A percentile compares a stretch with the other conserved stretches of the same genome.
These are phyloP conservation scores for Daphoenositta chrysoptera DNA, from an alignment of 2,113 vertebrate genomes.

Conservation along the genomic window DNA sequence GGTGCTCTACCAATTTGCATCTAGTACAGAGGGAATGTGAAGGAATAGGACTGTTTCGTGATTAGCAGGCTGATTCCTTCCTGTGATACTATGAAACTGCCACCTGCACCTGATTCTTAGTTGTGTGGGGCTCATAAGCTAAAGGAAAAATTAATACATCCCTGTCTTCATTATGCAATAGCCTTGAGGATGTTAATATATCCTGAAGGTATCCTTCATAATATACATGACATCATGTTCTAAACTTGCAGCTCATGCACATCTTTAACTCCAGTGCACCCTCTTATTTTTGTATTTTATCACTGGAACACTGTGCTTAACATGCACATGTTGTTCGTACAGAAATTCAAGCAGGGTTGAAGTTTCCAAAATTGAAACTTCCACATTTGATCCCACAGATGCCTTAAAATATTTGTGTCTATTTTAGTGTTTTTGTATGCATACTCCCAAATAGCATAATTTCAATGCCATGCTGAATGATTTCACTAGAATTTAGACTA, in stretches of 20 bases:
- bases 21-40: not conserved
- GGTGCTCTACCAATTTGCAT: not conserved
- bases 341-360: not conserved
- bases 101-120: not conserved
- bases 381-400: not conserved
- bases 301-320: not conserved
- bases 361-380: not conserved
- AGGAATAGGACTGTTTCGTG: not conserved
- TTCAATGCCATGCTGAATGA: not conserved
- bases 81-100: not conserved
- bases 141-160: not conserved
- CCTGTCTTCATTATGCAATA: not conserved
- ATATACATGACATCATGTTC: not conserved
- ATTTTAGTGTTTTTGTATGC: not conserved
- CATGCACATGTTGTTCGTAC: not conserved
- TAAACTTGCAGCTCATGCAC: not conserved
- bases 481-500: not conserved
- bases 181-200: not conserved
- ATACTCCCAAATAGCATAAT: not conserved
- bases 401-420: constrained; percentile 3
- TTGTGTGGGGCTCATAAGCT: not conserved
- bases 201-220: not conserved
- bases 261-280: not conserved
- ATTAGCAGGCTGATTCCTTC: not conserved
- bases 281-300: not conserved